These are phyloP conservation scores for Amazona ochrocephala DNA, from an alignment of 2,797 vertebrate species.

Conservation along the genomic window DNA sequence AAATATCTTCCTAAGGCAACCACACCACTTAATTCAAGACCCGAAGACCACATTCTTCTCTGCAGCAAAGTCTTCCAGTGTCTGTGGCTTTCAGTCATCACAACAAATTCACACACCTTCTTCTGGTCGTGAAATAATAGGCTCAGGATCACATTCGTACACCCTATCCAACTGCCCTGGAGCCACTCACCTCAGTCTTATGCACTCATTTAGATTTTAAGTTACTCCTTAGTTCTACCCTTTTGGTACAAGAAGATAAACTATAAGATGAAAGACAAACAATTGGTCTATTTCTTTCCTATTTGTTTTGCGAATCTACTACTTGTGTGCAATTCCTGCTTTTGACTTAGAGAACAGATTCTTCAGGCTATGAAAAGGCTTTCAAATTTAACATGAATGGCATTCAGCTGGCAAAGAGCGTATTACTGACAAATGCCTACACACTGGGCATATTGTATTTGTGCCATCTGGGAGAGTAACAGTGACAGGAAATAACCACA, in stretches of 20 bases:
- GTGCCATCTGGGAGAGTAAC: conserved; percentile 60
- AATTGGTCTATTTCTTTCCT: not conserved
- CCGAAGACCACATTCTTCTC: not conserved
- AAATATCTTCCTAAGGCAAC: not conserved
- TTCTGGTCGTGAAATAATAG: not conserved
- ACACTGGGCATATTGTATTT: conserved; percentile 61
- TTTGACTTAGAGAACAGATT: conserved; percentile 2
- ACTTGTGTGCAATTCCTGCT: not conserved
- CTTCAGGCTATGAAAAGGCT: conserved; percentile 1
- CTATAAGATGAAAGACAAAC: not conserved
- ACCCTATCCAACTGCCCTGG: too few relatives aligned
- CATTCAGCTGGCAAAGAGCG: conserved; percentile 19
- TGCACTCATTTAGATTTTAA: not conserved
- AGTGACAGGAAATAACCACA: conserved; percentile 69
- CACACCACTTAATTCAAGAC: not conserved
- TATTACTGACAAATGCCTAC: conserved; percentile 18
- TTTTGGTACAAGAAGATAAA: not conserved
- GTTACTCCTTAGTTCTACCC: not conserved
- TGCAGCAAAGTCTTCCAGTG: not conserved
- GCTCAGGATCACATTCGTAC: not conserved
- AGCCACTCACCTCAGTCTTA: not conserved
- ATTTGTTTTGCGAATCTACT: not conserved
- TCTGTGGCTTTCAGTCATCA: not conserved
- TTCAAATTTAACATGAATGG: conserved; percentile 26
- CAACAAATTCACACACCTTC: not conserved